Base-by-base conservation (phyloP, 2,113 vertebrate genomes). In the Clinocottus analis region DNA sequence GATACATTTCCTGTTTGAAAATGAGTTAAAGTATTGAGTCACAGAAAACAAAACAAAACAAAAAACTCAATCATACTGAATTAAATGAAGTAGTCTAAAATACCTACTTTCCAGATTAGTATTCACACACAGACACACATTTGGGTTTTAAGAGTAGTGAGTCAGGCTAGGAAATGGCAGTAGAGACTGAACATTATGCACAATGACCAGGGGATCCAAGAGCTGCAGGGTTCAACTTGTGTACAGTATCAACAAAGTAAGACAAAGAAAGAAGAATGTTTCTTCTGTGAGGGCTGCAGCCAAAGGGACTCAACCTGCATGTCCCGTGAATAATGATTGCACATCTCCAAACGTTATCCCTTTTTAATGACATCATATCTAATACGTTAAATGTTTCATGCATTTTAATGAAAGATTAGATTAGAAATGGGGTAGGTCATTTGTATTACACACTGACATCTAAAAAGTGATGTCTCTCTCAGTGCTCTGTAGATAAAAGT, bases 131-230 rank as follows among this genome's bases (percentile, higher is more conserved):
- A 67, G 53, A 59, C 12, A 53, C 41, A 31, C 3, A 31, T 5
- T 73, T 17, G 29, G 29, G 39, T 29, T 67, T 65, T 74, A 4
- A 41, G 41, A 27, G 47, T 53, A 16, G 49, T 58, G 11, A 45
- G 31, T 64, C 6, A 77, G 58, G 45, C 78, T 78, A 85, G 69
- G 31, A 66, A 8, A 71, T 81, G 82, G 72, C 72, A 86, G 73
- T 56, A 83, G 55, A 84, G 74, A 37, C 66, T 82, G 19, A 47
- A 56, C 45, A 49, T 73, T 2, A 58, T 35, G 0, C 11, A 33
- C 49, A 35, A 21, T 27, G 27, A 65, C 60, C 31, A 27, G 17
- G 16, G 5, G 64, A 53, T 72, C 58, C 55, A 33, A 41, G 43
- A 65, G 72, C 63, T 27, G 23, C 39, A 69, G 27, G 29, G 56